Evolutionary conservation across 2,888 invertebrate species (phyloP).

Genomic region (Syrphus vitripennis): DNA sequence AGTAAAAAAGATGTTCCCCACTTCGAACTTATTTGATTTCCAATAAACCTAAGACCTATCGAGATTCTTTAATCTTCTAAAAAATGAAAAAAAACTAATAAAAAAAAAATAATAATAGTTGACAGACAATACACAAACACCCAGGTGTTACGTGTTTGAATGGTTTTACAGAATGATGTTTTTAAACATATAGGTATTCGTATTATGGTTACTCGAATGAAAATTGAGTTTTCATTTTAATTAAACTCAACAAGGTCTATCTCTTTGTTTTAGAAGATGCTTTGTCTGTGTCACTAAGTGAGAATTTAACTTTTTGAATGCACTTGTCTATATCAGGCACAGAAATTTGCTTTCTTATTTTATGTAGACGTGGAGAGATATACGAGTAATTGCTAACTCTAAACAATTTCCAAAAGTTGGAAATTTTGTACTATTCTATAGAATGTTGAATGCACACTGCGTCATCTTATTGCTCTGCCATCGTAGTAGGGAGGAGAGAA

Average conservation of each 20-base stretch:
- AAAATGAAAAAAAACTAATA: neutral
- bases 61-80: neutral
- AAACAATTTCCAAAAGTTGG: slow-evolving; percentile 2
- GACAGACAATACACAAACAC: neutral
- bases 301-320: neutral
- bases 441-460: slow-evolving; percentile 8
- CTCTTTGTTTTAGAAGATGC: neutral
- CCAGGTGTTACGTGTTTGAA: slow-evolving; percentile 1
- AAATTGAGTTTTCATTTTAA: slow-evolving; percentile 9
- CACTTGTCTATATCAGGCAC: slow-evolving; percentile 2
- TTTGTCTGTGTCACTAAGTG: slow-evolving; percentile 1
- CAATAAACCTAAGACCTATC: neutral
- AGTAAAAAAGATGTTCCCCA: too few species aligned
- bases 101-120: neutral
- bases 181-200: neutral
- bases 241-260: neutral
- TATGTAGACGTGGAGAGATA: too few species aligned
- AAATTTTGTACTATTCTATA: neutral
- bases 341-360: slow-evolving; percentile 3
- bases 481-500: neutral
- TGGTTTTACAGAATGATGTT: neutral
- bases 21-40: neutral
- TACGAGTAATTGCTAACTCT: neutral
- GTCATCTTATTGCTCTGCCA: neutral
- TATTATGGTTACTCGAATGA: neutral